Base-by-base conservation (phyloP, 1,140 invertebrate genomes). In the Drosophila funebris region DNA sequence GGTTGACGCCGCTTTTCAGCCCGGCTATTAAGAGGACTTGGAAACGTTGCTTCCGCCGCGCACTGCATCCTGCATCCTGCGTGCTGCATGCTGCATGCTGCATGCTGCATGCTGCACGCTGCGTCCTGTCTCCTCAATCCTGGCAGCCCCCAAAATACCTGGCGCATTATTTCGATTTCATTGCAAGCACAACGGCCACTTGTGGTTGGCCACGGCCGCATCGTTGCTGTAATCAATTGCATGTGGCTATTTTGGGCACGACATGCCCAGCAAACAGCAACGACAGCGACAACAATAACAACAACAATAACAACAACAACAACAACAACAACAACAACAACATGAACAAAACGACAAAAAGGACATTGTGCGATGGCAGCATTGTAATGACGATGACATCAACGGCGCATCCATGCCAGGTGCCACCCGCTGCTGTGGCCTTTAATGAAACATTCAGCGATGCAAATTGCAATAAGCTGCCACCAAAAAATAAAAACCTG, bases 191-290 rank as follows among this genome's bases (percentile, higher is more conserved):
- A 48, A 41, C 24, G 41, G 50, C 71, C 66, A 52, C 69, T 70
- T 62, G 71, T 39, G 64, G 71, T 70, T 50, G 37, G 36, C 13
- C 46, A 41, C 56, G 63, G 61, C 53, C 33, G 57, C 66, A 74
- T 64, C 67, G 72, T 75, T 71, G 72, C 58, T 43, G 72, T 75
- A 75, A 75, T 75, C 67, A 75, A 75, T 75, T 75, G 72, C 58
- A 64, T 75, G 72, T 67, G 72, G 72, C 67, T 71, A 71, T 75
- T 63, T 74, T 73, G 41, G 54, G 57, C 57, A 60, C 62, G 54
- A 22, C 62, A 64, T 24, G 53, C 41, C 37, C 50, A 66, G 50
- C 58, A 33, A 48, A 14, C 57, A 50, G 7, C 29, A 4, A 18
- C n/a, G 27, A 0, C 29, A 36, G 24, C 13, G 6, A 4, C 22